These are phyloP conservation scores for Pica pica DNA, from an alignment of 2,113 vertebrate species.

Conservation along the genomic window DNA sequence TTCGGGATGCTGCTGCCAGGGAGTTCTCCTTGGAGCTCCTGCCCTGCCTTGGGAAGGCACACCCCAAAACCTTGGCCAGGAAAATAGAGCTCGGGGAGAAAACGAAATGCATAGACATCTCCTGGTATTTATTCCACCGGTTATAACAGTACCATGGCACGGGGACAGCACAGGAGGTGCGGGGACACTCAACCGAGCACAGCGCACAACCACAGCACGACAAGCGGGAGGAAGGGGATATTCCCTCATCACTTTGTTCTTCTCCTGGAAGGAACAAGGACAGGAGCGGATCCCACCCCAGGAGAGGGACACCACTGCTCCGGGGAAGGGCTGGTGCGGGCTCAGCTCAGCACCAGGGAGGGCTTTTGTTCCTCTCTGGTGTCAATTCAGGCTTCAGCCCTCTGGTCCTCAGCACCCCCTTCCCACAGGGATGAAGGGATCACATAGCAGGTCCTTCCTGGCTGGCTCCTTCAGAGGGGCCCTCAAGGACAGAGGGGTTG, in stretches of 20 bases:
- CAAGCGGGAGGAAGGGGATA: background rate
- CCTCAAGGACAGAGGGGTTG: background rate
- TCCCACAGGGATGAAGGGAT: background rate
- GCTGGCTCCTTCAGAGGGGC: background rate
- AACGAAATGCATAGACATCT: conserved; percentile 54
- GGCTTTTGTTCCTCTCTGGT: background rate
- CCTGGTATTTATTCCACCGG: conserved; percentile 64
- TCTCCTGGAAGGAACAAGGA: background rate
- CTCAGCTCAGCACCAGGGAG: background rate
- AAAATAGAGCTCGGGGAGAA: background rate
- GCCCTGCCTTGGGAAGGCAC: background rate
- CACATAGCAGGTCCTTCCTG: background rate
- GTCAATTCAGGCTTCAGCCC: background rate
- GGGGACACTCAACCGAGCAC: background rate
- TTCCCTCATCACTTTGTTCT: background rate
- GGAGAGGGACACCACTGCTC: background rate
- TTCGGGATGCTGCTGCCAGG: background rate
- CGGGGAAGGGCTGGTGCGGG: background rate
- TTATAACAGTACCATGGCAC: background rate
- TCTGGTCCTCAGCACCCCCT: background rate
- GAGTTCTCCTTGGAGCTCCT: background rate
- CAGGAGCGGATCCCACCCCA: background rate
- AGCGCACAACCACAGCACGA: conserved; percentile 18
- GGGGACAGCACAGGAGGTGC: background rate
- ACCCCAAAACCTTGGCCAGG: background rate